Evolutionary conservation across 2,888 invertebrate species (phyloP), one percentile per base, ranked within the genome.

Genomic region (Toxonevra muliebris): DNA sequence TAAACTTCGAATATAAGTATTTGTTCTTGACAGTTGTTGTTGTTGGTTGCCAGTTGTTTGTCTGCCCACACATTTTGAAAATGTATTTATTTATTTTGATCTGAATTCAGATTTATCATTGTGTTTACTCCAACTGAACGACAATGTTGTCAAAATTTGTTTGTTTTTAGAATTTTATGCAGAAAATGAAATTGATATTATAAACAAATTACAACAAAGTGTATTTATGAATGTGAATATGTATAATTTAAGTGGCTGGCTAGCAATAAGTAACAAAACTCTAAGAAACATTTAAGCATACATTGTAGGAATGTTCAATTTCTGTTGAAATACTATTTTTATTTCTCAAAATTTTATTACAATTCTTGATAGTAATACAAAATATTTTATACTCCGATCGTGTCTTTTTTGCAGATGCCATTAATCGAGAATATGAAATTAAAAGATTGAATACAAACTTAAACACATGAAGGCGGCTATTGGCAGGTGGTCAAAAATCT

Each of bases 401-500:
- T 60, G 55, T 50, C 50, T n/a, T 54, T 19, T 58, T 52, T 58
- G 11, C 42, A 41, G 43, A 20, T 30, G 30, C 30, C 5, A 57
- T 5, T 11, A 20, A 20, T 40, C 11, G 20, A 41, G 11, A 45
- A 48, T 54, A 54, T 20, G 50, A 62, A 62, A 43, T 68, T 70
- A 30, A 7, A 68, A 50, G 41, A 60, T 65, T 64, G 65, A 68
- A 52, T 54, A 9, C n/a, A 17, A 2, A 59, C 13, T 59, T 58
- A 7, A 30, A n/a, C 3, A 30, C 30, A 30, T 30, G 2, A 30
- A 30, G 30, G 30, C 30, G 30, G 30, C 30, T 30, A 30, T 2
- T 30, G 7, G 7, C 30, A 30, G 30, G 30, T 30, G 30, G 30
- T 30, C 30, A 30, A 7, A 7, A 30, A 30, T 4, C 30, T 30